These are phyloP conservation scores for Morone saxatilis DNA, from an alignment of 2,113 vertebrate species.

Conservation along the genomic window DNA sequence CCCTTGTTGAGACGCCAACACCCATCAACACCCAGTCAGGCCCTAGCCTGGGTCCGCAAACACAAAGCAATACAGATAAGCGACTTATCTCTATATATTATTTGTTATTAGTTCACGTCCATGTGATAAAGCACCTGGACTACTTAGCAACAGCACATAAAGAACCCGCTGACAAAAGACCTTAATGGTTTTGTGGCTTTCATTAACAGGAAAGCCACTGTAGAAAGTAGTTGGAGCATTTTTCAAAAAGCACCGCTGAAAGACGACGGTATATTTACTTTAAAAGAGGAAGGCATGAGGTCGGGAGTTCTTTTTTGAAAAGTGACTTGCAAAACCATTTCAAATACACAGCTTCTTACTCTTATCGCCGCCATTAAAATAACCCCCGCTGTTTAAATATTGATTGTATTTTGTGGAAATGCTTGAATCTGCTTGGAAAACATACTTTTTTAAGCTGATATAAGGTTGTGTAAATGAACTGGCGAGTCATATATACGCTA, in stretches of 20 bases:
- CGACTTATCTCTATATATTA: constrained; percentile 28
- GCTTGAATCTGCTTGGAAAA: neutral
- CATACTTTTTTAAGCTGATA: neutral
- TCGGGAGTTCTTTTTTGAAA: constrained; percentile 1
- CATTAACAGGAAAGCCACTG: constrained; percentile 21
- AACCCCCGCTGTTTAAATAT: neutral
- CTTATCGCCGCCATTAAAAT: neutral
- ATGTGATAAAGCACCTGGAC: constrained; percentile 21
- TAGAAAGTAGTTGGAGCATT: constrained; percentile 9
- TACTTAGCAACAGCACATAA: constrained; percentile 11
- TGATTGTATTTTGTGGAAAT: neutral
- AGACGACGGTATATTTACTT: constrained; percentile 12
- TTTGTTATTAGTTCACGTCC: neutral
- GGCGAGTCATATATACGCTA: neutral
- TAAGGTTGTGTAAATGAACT: constrained; percentile 11
- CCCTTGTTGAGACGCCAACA: constrained; percentile 1
- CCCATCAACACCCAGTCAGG: constrained; percentile 18
- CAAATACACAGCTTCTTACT: neutral
- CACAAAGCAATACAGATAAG: constrained; percentile 3
- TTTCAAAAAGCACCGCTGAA: neutral
- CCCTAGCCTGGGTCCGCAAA: neutral
- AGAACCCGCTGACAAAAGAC: neutral
- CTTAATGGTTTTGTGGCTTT: constrained; percentile 21
- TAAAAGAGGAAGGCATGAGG: constrained; percentile 8
- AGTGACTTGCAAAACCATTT: constrained; percentile 10